Percentiles rank a stretch among this genome's conserved stretches.
Evolutionary conservation across 2,888 invertebrate species (phyloP).

Genomic region (Drosophila siamana): DNA sequence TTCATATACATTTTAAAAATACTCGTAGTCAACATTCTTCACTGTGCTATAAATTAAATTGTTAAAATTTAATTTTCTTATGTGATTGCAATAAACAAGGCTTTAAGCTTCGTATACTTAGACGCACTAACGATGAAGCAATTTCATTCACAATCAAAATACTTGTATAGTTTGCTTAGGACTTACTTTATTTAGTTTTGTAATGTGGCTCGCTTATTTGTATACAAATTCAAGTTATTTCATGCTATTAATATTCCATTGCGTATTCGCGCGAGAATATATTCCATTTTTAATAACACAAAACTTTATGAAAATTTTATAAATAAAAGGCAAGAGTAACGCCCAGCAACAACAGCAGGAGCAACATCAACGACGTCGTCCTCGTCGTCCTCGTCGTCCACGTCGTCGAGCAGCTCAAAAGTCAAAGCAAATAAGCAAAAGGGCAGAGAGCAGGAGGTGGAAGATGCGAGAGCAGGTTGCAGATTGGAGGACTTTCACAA

Average conservation of each 20-base stretch:
- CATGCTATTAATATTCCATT: constrained; percentile 73
- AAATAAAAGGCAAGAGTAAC: constrained; percentile 55
- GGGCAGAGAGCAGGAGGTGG: constrained; percentile 30
- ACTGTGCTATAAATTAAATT: no score
- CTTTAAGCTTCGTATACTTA: no score
- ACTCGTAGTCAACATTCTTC: no score
- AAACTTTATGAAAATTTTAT: constrained; percentile 75
- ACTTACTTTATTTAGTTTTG: neutral
- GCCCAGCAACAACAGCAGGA: constrained; percentile 24
- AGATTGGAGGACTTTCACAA: constrained; percentile 26
- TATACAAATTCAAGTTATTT: constrained; percentile 41
- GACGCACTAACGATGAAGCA: no score
- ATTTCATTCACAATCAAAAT: no score
- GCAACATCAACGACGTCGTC: constrained; percentile 18
- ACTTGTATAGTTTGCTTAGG: neutral
- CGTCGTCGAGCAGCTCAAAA: constrained; percentile 60
- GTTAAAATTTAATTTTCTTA: no score
- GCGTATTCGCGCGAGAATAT: constrained; percentile 69
- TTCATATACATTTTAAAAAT: neutral
- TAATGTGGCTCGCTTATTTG: constrained; percentile 27
- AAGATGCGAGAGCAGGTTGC: constrained; percentile 21
- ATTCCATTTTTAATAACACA: constrained; percentile 74
- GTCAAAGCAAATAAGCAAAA: constrained; percentile 68
- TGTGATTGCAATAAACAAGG: no score
- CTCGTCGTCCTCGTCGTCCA: constrained; percentile 40